These are phyloP conservation scores for Proisotoma minuta DNA, from an alignment of 2,888 invertebrate genomes.

Conservation along the genomic window DNA sequence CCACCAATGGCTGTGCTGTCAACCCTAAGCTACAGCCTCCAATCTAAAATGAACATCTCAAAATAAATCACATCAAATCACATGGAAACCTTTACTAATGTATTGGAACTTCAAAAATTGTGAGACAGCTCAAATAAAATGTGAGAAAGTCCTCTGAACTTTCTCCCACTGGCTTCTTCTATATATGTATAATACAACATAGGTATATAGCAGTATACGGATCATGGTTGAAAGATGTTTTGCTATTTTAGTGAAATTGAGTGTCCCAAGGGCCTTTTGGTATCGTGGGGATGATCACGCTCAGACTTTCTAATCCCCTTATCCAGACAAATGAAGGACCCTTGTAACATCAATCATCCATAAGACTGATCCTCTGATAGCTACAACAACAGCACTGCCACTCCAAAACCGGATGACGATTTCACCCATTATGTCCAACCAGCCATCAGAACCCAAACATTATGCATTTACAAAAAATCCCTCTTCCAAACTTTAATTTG, in stretches of 20 bases:
- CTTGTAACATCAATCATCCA: conserved; percentile 21
- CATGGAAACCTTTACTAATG: too few species aligned
- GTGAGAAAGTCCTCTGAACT: neutral
- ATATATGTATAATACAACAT: neutral
- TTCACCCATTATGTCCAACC: too few species aligned
- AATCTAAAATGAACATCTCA: conserved; percentile 1
- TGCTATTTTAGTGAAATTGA: neutral
- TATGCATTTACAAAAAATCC: too few species aligned
- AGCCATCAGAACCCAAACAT: neutral
- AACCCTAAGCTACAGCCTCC: neutral
- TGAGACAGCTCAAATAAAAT: neutral
- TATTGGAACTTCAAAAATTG: neutral
- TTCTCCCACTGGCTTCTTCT: neutral
- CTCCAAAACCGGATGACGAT: too few species aligned
- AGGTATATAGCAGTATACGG: neutral
- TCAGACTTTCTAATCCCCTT: conserved; percentile 21
- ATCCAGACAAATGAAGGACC: conserved; percentile 26
- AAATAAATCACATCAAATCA: neutral
- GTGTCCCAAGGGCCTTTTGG: conserved; percentile 15
- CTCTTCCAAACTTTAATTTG: too few species aligned
- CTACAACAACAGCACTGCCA: neutral
- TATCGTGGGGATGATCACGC: conserved; percentile 20
- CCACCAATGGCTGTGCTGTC: conserved; percentile 14
- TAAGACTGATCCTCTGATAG: conserved; percentile 2
- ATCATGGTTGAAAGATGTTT: too few species aligned